These are phyloP conservation scores for Euclidia mi DNA, from an alignment of 2,888 invertebrate species.

Conservation along the genomic window DNA sequence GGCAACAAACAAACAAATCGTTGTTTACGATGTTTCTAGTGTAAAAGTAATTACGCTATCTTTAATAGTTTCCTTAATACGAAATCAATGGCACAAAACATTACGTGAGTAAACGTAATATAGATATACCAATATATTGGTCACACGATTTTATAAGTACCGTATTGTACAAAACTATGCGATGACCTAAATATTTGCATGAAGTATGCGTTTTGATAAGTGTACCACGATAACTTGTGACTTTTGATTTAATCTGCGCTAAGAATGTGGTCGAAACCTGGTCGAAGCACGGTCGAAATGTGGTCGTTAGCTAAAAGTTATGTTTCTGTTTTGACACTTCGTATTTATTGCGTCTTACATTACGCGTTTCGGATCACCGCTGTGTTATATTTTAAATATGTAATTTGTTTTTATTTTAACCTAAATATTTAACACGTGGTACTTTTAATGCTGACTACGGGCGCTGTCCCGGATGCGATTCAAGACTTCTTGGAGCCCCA, in stretches of 20 bases:
- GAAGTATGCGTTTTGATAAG: conserved; percentile 47
- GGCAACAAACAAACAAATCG: too few relatives aligned
- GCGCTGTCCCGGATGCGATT: too few relatives aligned
- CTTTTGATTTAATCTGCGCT: conserved; percentile 29
- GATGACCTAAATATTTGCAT: conserved; percentile 49
- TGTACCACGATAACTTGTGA: conserved; percentile 16
- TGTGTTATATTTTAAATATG: too few relatives aligned
- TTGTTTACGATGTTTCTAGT: too few relatives aligned
- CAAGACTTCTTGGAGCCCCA: too few relatives aligned
- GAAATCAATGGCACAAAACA: conserved; percentile 64
- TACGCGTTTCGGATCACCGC: too few relatives aligned
- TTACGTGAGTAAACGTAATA: conserved; percentile 69
- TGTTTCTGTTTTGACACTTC: background rate
- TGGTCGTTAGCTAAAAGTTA: background rate
- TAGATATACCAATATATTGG: conserved; percentile 46
- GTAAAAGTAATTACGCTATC: too few relatives aligned
- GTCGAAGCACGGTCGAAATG: background rate
- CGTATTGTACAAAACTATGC: conserved; percentile 25
- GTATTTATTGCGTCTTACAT: too few relatives aligned
- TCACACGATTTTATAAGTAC: conserved; percentile 30
- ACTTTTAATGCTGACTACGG: too few relatives aligned
- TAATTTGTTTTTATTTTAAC: too few relatives aligned
- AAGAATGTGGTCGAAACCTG: conserved; percentile 17
- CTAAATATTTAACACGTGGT: too few relatives aligned
- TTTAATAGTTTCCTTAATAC: conserved; percentile 67